Base-by-base conservation (phyloP, 64 coral and sea anemone genomes). In the Stichodactyla mertensii region DNA sequence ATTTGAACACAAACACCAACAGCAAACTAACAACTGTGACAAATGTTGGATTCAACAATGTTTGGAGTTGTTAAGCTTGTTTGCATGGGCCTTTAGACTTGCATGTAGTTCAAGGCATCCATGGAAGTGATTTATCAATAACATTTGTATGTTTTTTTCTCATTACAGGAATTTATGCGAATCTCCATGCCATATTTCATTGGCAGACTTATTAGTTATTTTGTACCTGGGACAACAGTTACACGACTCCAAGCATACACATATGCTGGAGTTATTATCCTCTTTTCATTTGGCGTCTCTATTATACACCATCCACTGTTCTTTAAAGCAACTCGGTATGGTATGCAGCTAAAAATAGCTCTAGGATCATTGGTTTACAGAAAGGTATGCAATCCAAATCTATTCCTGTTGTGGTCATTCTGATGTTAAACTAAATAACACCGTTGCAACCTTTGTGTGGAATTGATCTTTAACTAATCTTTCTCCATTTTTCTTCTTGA, bases 121-220 rank as follows among this genome's bases (percentile, higher is more conserved):
- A 45, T 45, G 36, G 36, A 45, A 45, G 36, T 45, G 36, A 45
- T 45, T 45, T n/a, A 20, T 54, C 16, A 24, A 86, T 64, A 22
- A 51, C 16, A 61, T 52, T 11, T 22, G 59, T 5, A 70, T 54
- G 7, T 80, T 20, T 80, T 80, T 27, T 57, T 62, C 55, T 69
- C 62, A 55, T 78, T 23, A 86, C 70, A 98, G 95, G 90, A 98
- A 84, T 19, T n/a, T 53, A 24, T 87, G 82, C 86, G 88, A 85
- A 22, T 95, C 16, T 14, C 15, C 36, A 83, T 84, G 22, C 93
- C 93, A 71, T 57, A 94, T 14, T 87, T 95, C 55, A 95, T 95
- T 88, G 93, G 93, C 27, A 95, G 86, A 86, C 52, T 98, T 62
- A 69, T 98, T 31, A 92, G 87, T 23, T 98, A 83, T 80, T 99